Percentiles rank a stretch among this genome's conserved stretches.
Conservation (phyloP, 2,797 vertebrate genomes). For the Tragelaphus oryx region DNA sequence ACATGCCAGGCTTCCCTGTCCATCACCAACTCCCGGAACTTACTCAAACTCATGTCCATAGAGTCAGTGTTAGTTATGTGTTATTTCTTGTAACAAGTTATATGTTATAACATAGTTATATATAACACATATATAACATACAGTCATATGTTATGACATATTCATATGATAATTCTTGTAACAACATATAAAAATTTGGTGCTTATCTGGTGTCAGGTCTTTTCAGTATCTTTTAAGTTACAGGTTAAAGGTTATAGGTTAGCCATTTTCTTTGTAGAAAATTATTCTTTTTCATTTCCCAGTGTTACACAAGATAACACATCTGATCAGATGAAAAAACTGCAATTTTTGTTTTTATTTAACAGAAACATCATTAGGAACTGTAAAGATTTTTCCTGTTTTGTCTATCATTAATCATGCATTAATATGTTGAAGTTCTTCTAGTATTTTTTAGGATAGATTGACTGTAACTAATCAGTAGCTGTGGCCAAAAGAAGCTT, state of each 20-base stretch:
- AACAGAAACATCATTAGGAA: neutral
- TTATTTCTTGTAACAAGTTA: neutral
- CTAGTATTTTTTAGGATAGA: neutral
- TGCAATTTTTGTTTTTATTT: neutral
- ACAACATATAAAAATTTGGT: neutral
- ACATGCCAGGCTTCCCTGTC: neutral
- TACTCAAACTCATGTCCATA: neutral
- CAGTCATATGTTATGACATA: neutral
- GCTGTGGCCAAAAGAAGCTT: conserved; percentile 21
- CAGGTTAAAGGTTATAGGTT: neutral
- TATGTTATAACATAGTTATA: no score
- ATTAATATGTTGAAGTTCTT: neutral
- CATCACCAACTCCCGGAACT: neutral
- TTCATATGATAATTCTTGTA: neutral
- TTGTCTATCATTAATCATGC: neutral
- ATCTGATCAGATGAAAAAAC: neutral
- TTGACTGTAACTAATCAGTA: neutral
- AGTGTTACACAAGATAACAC: neutral
- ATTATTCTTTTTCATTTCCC: neutral
- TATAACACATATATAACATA: neutral
- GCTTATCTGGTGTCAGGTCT: neutral
- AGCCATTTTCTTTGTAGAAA: neutral
- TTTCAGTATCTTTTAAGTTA: conserved; percentile 1
- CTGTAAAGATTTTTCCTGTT: neutral
- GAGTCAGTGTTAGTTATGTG: neutral